Percentiles rank a stretch among this genome's conserved stretches.
These are phyloP conservation scores for Conus canariensis DNA, from an alignment of 2,888 invertebrate genomes.

Conservation along the genomic window DNA sequence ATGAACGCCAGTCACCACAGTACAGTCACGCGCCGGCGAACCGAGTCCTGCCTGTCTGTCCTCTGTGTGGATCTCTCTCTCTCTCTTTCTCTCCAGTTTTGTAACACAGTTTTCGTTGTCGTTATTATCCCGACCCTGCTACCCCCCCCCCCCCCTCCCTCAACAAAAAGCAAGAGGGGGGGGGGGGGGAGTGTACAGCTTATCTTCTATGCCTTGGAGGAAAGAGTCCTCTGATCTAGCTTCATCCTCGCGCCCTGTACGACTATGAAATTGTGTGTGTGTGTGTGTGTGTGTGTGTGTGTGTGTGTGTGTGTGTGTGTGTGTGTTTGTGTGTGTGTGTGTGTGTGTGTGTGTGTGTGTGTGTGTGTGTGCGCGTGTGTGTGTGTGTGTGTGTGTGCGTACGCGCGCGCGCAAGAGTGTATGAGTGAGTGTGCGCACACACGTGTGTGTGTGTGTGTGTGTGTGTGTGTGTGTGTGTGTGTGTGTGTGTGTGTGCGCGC, in stretches of 20 bases:
- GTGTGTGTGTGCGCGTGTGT: background rate
- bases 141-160: too few species aligned
- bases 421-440: background rate
- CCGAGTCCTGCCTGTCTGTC: too few species aligned
- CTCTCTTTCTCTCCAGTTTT: too few species aligned
- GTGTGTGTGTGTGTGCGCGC: background rate
- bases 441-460: background rate
- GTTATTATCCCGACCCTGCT: too few species aligned
- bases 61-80: too few species aligned
- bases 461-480: conserved; percentile 5
- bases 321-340: background rate
- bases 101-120: too few species aligned
- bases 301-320: background rate
- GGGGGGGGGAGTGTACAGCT: too few species aligned
- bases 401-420: background rate
- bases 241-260: background rate
- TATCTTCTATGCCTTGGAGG: too few species aligned
- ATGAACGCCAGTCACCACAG: too few species aligned
- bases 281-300: background rate
- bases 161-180: too few species aligned
- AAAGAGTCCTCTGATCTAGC: too few species aligned
- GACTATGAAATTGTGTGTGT: background rate
- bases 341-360: background rate
- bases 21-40: too few species aligned
- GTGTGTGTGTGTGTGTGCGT: background rate